Conservation (phyloP, 2,888 invertebrate species). For the Plagodis dolabraria region DNA sequence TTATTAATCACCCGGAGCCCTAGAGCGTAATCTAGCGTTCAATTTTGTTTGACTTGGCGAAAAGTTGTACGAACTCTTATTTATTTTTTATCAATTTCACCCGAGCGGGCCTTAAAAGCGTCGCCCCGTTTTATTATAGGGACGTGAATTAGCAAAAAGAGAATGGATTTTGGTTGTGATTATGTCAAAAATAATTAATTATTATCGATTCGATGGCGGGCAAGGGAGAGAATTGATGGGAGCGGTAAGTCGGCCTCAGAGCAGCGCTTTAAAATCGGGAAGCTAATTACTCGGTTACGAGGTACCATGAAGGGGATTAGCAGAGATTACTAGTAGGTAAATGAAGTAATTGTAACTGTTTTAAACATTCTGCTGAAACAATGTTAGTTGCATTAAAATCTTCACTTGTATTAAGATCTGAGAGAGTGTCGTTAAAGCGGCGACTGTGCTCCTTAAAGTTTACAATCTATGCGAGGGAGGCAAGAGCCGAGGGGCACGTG, state of each 20-base stretch:
- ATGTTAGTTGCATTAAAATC: slow-evolving; percentile 23
- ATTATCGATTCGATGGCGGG: slow-evolving; percentile 85
- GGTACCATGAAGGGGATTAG: slow-evolving; percentile 57
- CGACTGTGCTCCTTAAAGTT: slow-evolving; percentile 51
- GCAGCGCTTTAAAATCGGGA: slow-evolving; percentile 76
- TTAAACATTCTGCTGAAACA: slow-evolving; percentile 14
- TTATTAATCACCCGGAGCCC: slow-evolving; percentile 70
- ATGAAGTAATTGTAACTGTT: background rate
- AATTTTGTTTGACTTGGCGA: slow-evolving; percentile 77
- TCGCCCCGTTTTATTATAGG: slow-evolving; percentile 83
- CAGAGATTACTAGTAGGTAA: slow-evolving; percentile 45
- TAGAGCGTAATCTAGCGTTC: slow-evolving; percentile 63
- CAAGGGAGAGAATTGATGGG: slow-evolving; percentile 78
- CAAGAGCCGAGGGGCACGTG: slow-evolving; percentile 57
- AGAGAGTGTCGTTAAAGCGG: slow-evolving; percentile 38
- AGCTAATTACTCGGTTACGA: slow-evolving; percentile 77
- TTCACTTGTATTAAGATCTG: slow-evolving; percentile 28
- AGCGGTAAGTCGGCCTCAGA: slow-evolving; percentile 53
- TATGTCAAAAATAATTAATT: slow-evolving; percentile 91
- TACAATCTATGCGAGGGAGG: slow-evolving; percentile 65
- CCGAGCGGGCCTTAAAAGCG: slow-evolving; percentile 75
- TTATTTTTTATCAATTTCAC: slow-evolving; percentile 84
- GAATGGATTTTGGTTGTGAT: slow-evolving; percentile 87
- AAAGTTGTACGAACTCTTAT: slow-evolving; percentile 74
- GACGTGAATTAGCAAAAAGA: slow-evolving; percentile 89